Conservation (phyloP, 2,888 invertebrate genomes). For the Melipona bicolor region DNA sequence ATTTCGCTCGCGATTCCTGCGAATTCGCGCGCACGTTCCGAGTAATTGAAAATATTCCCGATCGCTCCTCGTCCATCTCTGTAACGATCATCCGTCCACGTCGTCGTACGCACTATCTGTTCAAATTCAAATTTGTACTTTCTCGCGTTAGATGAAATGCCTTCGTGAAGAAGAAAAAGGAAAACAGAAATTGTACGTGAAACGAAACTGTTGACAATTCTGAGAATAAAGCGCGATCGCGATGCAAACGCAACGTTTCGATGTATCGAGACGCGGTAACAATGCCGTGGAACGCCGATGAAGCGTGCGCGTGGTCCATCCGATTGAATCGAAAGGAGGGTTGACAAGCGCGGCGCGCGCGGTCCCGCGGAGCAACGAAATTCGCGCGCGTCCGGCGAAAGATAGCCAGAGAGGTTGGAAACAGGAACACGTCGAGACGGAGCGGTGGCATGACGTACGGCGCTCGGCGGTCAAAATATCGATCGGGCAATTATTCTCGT, state of each 20-base stretch:
- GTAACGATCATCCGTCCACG: neutral
- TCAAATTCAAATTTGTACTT: neutral
- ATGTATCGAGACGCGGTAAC: neutral
- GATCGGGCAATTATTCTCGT: conserved; percentile 81
- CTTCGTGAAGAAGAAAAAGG: too few species aligned
- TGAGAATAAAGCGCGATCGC: neutral
- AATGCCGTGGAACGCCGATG: neutral
- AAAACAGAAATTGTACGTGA: too few species aligned
- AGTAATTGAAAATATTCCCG: neutral
- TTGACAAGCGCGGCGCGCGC: neutral
- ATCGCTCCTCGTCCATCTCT: neutral
- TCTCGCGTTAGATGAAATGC: neutral
- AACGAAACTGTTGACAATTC: too few species aligned
- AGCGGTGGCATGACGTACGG: conserved; percentile 69
- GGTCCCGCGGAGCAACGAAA: conserved; percentile 13
- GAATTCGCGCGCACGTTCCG: neutral
- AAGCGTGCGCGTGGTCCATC: neutral
- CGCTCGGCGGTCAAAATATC: conserved; percentile 75
- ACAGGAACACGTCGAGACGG: conserved; percentile 39
- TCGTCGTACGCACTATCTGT: neutral
- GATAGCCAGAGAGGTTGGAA: conserved; percentile 37
- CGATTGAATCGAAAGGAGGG: neutral
- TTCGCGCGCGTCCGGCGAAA: conserved; percentile 28
- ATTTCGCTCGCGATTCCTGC: neutral
- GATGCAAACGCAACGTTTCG: neutral